Evolutionary conservation across 2,797 vertebrate genomes (phyloP), one percentile per base, ranked within the genome.

Genomic region (Sebastes taczanowskii): DNA sequence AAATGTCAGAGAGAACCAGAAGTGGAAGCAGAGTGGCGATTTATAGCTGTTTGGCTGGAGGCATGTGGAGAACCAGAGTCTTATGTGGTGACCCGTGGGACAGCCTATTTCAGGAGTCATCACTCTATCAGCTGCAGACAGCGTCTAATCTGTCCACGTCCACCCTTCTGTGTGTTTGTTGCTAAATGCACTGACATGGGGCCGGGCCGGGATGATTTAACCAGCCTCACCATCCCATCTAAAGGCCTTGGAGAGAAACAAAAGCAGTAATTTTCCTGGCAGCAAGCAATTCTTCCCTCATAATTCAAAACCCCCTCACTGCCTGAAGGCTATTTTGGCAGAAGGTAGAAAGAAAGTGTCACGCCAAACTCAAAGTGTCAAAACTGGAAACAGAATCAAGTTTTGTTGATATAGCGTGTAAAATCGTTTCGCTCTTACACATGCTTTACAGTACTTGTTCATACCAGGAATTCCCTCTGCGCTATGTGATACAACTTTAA

Each of bases 201-300:
- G 78, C 58, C 18, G 52, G 38, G 35, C 16, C 3, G 30, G 10
- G 16, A 58, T 78, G 79, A 89, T 88, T 91, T 76, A 89, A 79
- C n/a, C 30, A 18, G 70, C 60, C 35, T 29, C n/a, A 1, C 62
- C 71, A 30, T 83, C 46, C 34, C 68, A 56, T 81, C 62, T 71
- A 69, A 71, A 67, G 29, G 73, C 38, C 73, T 49, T n/a, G 34
- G 66, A 59, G 64, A 71, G 70, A 85, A 81, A 87, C 74, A 82
- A 80, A 46, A 82, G 73, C 85, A 73, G 70, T 86, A 34, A 86
- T 89, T 88, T 89, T 90, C 83, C 75, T 84, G 87, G 78, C 85
- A 87, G 78, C 7, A 30, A 64, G 62, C 84, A 71, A 80, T 78
- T 89, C 66, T 78, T 38, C 70, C 52, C 70, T 82, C 77, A 81